These are phyloP conservation scores for Eristalinus aeneus DNA, from an alignment of 2,888 invertebrate genomes.

Conservation along the genomic window DNA sequence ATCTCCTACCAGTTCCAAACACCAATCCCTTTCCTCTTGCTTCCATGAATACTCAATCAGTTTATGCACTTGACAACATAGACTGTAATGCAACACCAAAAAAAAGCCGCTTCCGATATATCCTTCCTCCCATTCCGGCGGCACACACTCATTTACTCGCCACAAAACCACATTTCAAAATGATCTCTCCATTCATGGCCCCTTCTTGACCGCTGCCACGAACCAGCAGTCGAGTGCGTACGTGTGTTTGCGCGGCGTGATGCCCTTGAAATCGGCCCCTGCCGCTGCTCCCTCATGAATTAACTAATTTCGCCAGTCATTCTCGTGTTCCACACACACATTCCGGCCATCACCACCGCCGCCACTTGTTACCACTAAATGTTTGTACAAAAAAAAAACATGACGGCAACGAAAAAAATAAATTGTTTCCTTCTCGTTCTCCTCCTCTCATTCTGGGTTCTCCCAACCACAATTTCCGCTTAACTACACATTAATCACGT, in stretches of 20 bases:
- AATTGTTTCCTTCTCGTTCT: not conserved
- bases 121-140: not conserved
- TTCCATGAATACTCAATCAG: no score
- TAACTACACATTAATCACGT: conserved; percentile 71
- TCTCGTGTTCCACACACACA: not conserved
- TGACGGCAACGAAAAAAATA: not conserved
- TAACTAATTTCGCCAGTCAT: not conserved
- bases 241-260: no score
- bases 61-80: no score
- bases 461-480: conserved; percentile 61
- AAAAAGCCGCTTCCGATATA: not conserved
- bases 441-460: not conserved
- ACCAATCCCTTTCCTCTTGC: no score
- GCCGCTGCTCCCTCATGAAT: not conserved
- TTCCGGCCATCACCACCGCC: conserved; percentile 1
- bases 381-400: not conserved
- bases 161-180: not conserved
- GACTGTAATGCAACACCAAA: no score
- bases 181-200: not conserved
- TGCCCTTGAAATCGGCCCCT: not conserved
- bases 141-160: not conserved
- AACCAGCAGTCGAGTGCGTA: not conserved
- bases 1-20: no score
- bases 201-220: not conserved
- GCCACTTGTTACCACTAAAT: not conserved